Evolutionary conservation across 2,888 invertebrate species (phyloP), one percentile per base, ranked within the genome.

Genomic region (Apodemia mormo): DNA sequence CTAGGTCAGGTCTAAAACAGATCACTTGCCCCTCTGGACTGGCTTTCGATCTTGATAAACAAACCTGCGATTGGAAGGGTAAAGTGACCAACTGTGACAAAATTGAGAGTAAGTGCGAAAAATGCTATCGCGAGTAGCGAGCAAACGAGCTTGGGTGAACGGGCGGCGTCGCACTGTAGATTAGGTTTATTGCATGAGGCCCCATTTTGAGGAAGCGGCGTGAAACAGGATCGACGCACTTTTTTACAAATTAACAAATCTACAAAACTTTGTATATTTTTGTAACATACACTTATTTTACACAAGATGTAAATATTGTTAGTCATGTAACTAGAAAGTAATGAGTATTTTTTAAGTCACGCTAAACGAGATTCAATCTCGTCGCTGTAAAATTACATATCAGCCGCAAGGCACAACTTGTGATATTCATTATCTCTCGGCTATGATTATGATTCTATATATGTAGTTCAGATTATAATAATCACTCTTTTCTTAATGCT

Each of bases 11-110:
- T 95, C 96, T 97, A 95, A 97, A 97, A 96, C 97, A 97, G 96
- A 97, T 98, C 95, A 97, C 97, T 94, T 98, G 98, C 95, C 98
- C 98, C 92, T 97, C 97, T 93, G 98, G 98, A 95, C 95, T 98
- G 96, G 96, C 98, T 95, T 98, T 98, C 96, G 98, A 98, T 96
- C 96, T 98, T 95, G 97, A 97, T 95, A 98, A 98, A 95, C 98
- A 98, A 95, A 98, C 98, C 93, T 98, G 98, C 95, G 98, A 98
- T 96, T 98, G 98, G 98, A 98, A 98, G 96, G 97, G 97, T 95
- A 97, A 98, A 96, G 98, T 98, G 95, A 96, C 95, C 95, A 98
- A 97, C 96, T 98, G 98, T 96, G 97, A 97, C 95, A 96, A 96
- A 95, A 95, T 97, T 94, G 98, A 98, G 96, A 98, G 98, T 98